A percentile compares a stretch with the other conserved stretches of the same genome.
Evolutionary conservation across 2,888 invertebrate genomes (phyloP).

Genomic region (Athripsodes cinereus): DNA sequence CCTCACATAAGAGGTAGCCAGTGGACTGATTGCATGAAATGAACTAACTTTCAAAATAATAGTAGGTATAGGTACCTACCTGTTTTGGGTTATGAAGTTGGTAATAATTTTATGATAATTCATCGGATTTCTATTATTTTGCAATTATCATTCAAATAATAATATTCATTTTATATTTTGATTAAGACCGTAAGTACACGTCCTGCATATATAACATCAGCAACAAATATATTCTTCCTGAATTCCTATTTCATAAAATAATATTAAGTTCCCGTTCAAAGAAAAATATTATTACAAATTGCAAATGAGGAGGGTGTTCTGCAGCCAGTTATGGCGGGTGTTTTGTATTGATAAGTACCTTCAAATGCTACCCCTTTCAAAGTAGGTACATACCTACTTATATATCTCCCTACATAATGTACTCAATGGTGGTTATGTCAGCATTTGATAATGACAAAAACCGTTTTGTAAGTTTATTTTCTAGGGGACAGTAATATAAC

Average conservation of each 20-base stretch:
- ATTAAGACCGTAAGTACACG: too few relatives aligned
- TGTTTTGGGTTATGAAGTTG: too few relatives aligned
- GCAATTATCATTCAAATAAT: too few relatives aligned
- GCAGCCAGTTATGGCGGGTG: conserved; percentile 4
- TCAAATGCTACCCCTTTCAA: not conserved
- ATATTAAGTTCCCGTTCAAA: not conserved
- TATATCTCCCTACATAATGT: not conserved
- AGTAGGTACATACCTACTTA: too few relatives aligned
- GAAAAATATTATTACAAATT: not conserved
- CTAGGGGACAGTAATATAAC: conserved; percentile 1
- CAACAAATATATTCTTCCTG: not conserved
- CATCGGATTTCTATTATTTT: too few relatives aligned
- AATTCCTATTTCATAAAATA: not conserved
- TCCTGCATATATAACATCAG: too few relatives aligned
- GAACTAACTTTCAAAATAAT: too few relatives aligned
- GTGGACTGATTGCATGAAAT: too few relatives aligned
- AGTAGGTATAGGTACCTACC: too few relatives aligned
- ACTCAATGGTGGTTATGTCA: not conserved
- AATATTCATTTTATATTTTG: too few relatives aligned
- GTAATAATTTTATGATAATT: too few relatives aligned
- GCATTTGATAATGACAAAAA: not conserved
- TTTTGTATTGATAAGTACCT: conserved; percentile 8
- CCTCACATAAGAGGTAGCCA: too few relatives aligned
- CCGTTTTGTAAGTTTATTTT: not conserved
- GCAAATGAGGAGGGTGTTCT: not conserved